Base-by-base conservation (phyloP, 2,113 vertebrate species). In the Alligator sinensis region DNA sequence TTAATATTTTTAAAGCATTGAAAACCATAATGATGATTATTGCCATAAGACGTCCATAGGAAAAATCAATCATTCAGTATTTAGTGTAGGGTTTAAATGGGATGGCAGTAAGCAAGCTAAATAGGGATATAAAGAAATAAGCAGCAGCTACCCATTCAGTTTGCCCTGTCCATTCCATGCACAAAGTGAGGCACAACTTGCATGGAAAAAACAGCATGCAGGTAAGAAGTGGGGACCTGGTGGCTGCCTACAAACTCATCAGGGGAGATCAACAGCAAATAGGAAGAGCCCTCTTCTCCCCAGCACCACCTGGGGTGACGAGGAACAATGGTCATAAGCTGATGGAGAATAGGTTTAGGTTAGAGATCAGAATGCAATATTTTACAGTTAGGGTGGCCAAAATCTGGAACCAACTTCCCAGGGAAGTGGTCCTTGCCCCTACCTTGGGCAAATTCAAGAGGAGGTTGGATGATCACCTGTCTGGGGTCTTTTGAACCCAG, bases 171-270 rank as follows among this genome's bases (percentile, higher is more conserved):
- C 66, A 57, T 9, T 62, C 15, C 0, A 0, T 0, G 0, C 9
- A 3, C 68, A 7, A 70, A 66, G 24, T 70, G 25, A 66, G 54
- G 83, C 78, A 62, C 14, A 0, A 77, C 11, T 91, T 74, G 59
- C 59, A 70, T 3, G 82, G 91, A 74, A 91, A 94, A 64, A 77
- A 78, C 90, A 90, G 92, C 4, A 17, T 38, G 72, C 68, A 6
- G 11, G 34, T 77, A 1, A 34, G 34, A 34, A 34, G 34, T 34
- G 34, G 4, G 34, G 34, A 34, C 34, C 34, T 34, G 34, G 34
- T 34, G 34, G 34, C 34, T 34, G 34, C 4, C 34, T 34, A 34
- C 34, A 34, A 34, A 34, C 34, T 34, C 34, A 34, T 34, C 34
- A 34, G 34, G 34, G 34, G 34, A 34, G 34, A 34, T 34, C 34